phyloP scores from a whole-genome alignment of 1,140 invertebrate species.

The Cydia fagiglandana region DNA sequence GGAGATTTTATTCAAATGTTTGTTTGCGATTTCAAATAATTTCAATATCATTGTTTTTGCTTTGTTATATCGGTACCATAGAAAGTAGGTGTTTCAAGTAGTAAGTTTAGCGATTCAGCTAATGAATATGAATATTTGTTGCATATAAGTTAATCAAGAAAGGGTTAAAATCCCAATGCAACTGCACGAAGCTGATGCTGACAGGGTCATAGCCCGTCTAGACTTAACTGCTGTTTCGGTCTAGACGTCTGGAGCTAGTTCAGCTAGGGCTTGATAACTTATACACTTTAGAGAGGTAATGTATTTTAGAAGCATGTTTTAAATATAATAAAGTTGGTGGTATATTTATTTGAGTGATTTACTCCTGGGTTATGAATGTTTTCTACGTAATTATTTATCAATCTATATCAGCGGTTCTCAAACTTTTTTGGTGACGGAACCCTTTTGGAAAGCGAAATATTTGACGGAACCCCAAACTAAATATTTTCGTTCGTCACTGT shows the following conservation, averaged over 20 bases:
- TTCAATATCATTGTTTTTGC: too few relatives aligned
- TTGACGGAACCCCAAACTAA: too few relatives aligned
- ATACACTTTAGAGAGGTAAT: background rate
- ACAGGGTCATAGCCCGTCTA: constrained; percentile 69
- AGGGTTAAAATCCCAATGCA: constrained; percentile 35
- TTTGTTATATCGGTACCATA: background rate
- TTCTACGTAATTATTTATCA: too few relatives aligned
- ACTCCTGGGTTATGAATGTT: too few relatives aligned
- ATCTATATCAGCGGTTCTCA: too few relatives aligned
- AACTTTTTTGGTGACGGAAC: too few relatives aligned
- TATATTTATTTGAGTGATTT: too few relatives aligned
- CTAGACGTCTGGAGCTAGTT: constrained; percentile 59
- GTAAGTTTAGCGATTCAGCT: constrained; percentile 6
- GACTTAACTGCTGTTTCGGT: constrained; percentile 61
- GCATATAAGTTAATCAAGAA: too few relatives aligned
- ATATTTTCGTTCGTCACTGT: too few relatives aligned
- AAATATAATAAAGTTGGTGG: background rate
- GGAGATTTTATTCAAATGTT: too few relatives aligned
- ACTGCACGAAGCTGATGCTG: constrained; percentile 45
- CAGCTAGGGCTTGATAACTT: constrained; percentile 18
- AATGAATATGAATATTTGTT: background rate
- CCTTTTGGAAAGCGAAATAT: too few relatives aligned
- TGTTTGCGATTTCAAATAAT: too few relatives aligned
- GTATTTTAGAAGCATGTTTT: background rate
- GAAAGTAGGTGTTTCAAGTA: background rate